Conservation (phyloP, 2,113 vertebrate genomes). For the Dascyllus trimaculatus region DNA sequence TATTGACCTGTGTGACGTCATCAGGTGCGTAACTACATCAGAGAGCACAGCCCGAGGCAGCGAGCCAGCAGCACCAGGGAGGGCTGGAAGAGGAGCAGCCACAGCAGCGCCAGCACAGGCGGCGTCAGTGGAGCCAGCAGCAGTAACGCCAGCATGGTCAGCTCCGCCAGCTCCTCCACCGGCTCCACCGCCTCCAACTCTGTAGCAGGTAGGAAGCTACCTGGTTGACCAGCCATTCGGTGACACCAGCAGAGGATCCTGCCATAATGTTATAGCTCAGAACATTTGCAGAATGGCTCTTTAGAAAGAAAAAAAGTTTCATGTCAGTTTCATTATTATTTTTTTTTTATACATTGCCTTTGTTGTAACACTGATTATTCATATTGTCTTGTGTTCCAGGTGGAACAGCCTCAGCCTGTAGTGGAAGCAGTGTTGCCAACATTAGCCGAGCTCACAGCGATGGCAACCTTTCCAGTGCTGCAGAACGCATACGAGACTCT, state of each 20-base stretch:
- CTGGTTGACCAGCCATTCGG: no score
- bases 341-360: no score
- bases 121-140: constrained; percentile 91
- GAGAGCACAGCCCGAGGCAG: constrained; percentile 93
- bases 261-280: no score
- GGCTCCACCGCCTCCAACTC: constrained; percentile 92
- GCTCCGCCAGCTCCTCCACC: constrained; percentile 92
- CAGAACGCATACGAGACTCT: constrained; percentile 97
- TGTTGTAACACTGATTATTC: not conserved
- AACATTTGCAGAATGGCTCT: no score
- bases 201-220: constrained; percentile 62
- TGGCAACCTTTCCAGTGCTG: constrained; percentile 95
- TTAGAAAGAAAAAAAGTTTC: no score
- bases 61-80: constrained; percentile 90
- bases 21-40: constrained; percentile 97
- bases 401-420: constrained; percentile 76
- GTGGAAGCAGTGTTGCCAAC: constrained; percentile 87
- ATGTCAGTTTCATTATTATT: no score
- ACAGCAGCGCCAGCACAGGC: constrained; percentile 92
- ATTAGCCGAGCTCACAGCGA: constrained; percentile 98
- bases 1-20: not conserved
- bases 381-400: constrained; percentile 38
- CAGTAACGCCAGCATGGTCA: constrained; percentile 95
- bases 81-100: constrained; percentile 93
- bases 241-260: no score